Base-by-base conservation (phyloP, 2,113 vertebrate genomes). In the Aptenodytes patagonicus region DNA sequence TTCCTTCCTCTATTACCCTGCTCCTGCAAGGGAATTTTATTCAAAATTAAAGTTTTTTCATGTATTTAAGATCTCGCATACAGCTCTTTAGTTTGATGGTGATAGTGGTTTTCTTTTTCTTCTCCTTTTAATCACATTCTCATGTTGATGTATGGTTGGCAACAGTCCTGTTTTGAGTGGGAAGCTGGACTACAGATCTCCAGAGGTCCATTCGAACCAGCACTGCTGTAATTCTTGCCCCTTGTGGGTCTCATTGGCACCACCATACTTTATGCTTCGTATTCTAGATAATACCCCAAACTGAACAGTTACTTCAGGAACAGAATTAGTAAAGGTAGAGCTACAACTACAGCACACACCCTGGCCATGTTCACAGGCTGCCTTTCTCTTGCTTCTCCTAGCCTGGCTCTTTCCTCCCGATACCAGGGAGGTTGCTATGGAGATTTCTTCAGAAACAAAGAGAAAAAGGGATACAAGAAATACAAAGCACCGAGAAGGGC, bases 391-490 rank as follows among this genome's bases (percentile, higher is more conserved):
- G 42, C 42, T 75, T 85, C 78, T 87, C 62, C 20, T 36, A 76
- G 38, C 8, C 81, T 44, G 11, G n/a, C 25, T 71, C 70, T 77
- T 89, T 75, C 58, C 20, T 94, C 17, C 25, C 21, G 0, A 0
- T 58, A 55, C 28, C 25, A 82, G 11, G 13, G 29, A 71, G 46
- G 93, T 96, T 97, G 91, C 87, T 93, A 96, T 89, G 82, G 93
- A 96, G 88, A 97, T 83, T 94, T 69, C 58, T 88, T 88, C 38
- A 73, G 68, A 94, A 96, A 89, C 32, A 73, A 80, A 70, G 28
- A 65, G 51, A 57, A 91, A 93, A 85, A 65, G 19, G 26, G 44
- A 68, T 69, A 40, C 11, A 57, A 92, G 60, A 94, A 96, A 88
- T 29, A 70, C 28, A 93, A 92, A 92, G 62, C 49, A 70, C 14